A percentile compares a stretch with the other conserved stretches of the same genome.
phyloP scores from a whole-genome alignment of 2,113 vertebrate species.

The Theropithecus gelada region DNA sequence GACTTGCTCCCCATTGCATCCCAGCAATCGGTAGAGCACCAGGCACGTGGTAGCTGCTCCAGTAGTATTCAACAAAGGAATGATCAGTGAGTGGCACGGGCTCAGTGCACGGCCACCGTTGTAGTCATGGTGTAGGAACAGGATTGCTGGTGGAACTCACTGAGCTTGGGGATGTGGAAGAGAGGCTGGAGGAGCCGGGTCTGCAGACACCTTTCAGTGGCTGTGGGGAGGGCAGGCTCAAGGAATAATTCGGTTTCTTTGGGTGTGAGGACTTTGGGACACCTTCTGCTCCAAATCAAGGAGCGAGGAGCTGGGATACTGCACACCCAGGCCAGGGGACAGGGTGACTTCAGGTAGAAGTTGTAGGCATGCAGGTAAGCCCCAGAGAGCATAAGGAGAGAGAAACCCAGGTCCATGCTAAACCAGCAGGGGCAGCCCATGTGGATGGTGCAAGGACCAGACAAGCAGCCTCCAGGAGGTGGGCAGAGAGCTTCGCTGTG shows the following conservation, averaged over 20 bases:
- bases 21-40: rapidly evolving
- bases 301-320: background rate
- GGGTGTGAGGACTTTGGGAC: background rate
- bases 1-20: background rate
- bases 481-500: background rate
- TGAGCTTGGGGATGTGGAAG: background rate
- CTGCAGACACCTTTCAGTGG: background rate
- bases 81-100: background rate
- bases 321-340: background rate
- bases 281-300: background rate
- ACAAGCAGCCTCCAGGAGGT: background rate
- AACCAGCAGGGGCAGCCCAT: background rate
- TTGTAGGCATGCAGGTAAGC: background rate
- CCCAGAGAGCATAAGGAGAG: background rate
- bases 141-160: background rate
- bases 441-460: background rate
- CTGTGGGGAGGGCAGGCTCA: background rate
- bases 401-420: background rate
- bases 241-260: background rate
- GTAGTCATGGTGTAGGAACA: too few species aligned
- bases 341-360: background rate
- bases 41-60: background rate
- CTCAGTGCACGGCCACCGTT: too few species aligned
- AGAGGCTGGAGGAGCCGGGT: background rate
- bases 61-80: background rate